Evolutionary conservation across 2,113 vertebrate species (phyloP), one percentile per base, ranked within the genome.

Genomic region (Nerophis ophidion): DNA sequence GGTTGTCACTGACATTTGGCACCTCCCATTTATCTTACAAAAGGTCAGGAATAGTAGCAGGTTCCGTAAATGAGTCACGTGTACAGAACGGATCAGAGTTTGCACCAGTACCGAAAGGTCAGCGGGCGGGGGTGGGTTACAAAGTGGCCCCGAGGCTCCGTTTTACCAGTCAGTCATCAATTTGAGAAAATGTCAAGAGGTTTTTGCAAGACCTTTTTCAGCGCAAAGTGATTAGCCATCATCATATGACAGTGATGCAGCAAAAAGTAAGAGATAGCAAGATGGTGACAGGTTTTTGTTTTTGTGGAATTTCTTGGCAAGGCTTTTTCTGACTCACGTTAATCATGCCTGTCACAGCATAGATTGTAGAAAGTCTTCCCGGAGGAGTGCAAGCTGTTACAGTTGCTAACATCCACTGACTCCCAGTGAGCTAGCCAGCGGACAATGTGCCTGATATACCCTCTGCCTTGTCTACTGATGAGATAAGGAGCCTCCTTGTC

Each of bases 61-160:
- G 63, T 75, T 79, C 59, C 57, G 45, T 76, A 81, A 44, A 86
- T 72, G 80, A 82, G 70, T 85, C 76, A 13, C 36, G 57, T 57
- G 68, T 61, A 61, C 45, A 40, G 60, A 54, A 76, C 19, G 61
- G 68, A 81, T 83, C 77, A 84, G 73, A 81, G 80, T 81, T 81
- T 80, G 70, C 81, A 76, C 71, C 71, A 48, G 71, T 71, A 75
- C 49, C 48, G 60, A 88, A 87, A 88, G 82, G 83, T 87, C 84
- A 88, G 66, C 64, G 61, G 60, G 53, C 52, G 63, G 65, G 66
- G 38, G 61, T 60, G 13, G 4, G 17, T 26, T 26, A 26, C 26
- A 26, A 1, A 44, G 51, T 38, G 11, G 70, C 78, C 60, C 6
- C 7, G 7, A 38, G 69, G 75, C 57, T 45, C 51, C 50, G 13